These are phyloP conservation scores for chimpanzee (Pan troglodytes) DNA, from an alignment of 2,113 vertebrate species.

Conservation along the genomic window DNA sequence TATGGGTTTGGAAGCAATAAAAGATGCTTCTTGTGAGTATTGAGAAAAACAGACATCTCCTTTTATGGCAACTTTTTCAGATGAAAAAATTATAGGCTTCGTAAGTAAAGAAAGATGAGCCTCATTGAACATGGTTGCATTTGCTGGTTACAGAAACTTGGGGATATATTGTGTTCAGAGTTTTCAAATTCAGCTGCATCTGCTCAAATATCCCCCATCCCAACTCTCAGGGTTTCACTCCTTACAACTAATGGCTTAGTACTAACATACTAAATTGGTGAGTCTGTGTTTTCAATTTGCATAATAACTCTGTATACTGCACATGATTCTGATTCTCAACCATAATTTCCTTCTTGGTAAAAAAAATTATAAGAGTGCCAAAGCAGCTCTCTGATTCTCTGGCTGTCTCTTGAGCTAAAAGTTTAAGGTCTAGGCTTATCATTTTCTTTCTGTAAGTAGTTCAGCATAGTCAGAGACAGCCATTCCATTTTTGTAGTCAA, in stretches of 20 bases:
- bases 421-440: neutral
- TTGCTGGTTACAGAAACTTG: neutral
- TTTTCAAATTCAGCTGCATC: neutral
- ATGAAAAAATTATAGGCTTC: neutral
- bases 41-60: neutral
- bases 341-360: neutral
- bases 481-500: neutral
- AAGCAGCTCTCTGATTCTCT: neutral
- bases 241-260: conserved; percentile 22
- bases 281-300: neutral
- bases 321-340: neutral
- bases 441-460: neutral
- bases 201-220: neutral
- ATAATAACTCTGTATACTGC: neutral
- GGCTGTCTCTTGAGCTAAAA: neutral
- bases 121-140: neutral
- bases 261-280: neutral
- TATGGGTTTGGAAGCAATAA: neutral
- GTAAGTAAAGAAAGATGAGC: neutral
- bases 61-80: neutral
- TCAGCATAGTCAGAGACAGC: neutral
- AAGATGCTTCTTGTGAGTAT: neutral
- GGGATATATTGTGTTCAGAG: neutral
- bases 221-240: neutral
- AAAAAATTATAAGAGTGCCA: neutral